phyloP scores from a whole-genome alignment of 2,888 invertebrate genomes.

The Dorcus hopei region DNA sequence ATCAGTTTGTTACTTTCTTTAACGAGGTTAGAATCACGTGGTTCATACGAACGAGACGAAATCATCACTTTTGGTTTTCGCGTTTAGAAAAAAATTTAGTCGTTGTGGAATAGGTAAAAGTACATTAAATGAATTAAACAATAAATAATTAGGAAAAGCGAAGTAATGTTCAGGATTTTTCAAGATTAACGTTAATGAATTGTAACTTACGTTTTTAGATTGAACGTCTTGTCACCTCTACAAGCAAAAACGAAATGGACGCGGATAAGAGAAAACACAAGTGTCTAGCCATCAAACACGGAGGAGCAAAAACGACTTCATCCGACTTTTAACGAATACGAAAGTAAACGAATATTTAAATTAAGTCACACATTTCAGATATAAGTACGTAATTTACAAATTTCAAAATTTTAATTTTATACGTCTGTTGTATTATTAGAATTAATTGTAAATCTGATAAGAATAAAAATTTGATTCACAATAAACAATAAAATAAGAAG shows the following conservation, averaged over 20 bases:
- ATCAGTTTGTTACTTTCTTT: slow-evolving; percentile 1
- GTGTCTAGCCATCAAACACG: too few relatives aligned
- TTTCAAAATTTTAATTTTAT: too few relatives aligned
- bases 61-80: slow-evolving; percentile 8
- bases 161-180: background rate
- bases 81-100: background rate
- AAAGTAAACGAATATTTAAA: too few relatives aligned
- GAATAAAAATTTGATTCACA: too few relatives aligned
- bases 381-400: too few relatives aligned
- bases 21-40: slow-evolving; percentile 17
- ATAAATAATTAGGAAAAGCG: background rate
- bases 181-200: too few relatives aligned
- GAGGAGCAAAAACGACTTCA: too few relatives aligned
- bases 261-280: background rate
- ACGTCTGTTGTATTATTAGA: too few relatives aligned
- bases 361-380: too few relatives aligned
- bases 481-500: too few relatives aligned
- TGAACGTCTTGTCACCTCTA: background rate
- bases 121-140: background rate
- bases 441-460: too few relatives aligned
- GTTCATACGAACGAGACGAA: slow-evolving; percentile 32
- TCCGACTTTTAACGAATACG: too few relatives aligned
- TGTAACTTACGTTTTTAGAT: background rate
- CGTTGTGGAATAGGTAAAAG: background rate
- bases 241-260: background rate